phyloP scores from a whole-genome alignment of 2,113 vertebrate species.

The Cepphus grylle region DNA sequence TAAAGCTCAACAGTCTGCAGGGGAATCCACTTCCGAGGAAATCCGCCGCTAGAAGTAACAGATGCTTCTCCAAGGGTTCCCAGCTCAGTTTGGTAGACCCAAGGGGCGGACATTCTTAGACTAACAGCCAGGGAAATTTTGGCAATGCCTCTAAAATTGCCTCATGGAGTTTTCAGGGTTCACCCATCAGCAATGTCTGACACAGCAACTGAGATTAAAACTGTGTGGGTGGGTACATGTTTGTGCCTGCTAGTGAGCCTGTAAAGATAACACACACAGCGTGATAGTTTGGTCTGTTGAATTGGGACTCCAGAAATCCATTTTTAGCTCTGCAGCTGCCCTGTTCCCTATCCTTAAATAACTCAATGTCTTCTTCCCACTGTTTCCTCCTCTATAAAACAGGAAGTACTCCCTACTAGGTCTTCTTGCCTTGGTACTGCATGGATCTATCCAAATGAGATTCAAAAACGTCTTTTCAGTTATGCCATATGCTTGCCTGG shows the following conservation, averaged over 20 bases:
- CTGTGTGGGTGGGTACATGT: background rate
- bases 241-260: constrained; percentile 38
- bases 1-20: background rate
- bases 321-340: background rate
- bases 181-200: constrained; percentile 22
- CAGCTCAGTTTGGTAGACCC: background rate
- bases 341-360: background rate
- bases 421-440: background rate
- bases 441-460: background rate
- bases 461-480: background rate
- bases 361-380: background rate
- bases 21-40: background rate
- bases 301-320: background rate
- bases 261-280: background rate
- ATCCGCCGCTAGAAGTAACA: background rate
- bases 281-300: background rate
- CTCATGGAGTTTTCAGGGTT: constrained; percentile 3
- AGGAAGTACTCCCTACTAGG: background rate
- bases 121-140: background rate
- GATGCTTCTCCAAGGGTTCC: constrained; percentile 14
- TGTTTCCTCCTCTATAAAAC: background rate
- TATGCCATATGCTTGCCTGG: background rate
- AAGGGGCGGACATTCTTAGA: background rate
- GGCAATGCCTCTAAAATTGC: background rate
- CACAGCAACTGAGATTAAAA: background rate